phyloP scores from a whole-genome alignment of 2,113 vertebrate species.

The Cyanoderma ruficeps region DNA sequence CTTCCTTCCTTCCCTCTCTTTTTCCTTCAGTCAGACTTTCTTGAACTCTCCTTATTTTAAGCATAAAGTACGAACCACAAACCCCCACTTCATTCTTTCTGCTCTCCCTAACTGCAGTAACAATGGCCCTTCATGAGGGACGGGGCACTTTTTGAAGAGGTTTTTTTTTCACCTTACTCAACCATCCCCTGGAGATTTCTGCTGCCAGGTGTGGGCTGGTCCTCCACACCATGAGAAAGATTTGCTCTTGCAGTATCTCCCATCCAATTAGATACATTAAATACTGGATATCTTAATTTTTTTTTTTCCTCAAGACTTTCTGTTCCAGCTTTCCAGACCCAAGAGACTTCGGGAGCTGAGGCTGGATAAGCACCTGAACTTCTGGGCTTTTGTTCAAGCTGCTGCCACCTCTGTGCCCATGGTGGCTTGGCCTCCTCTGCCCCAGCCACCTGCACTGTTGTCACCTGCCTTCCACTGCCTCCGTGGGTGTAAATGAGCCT shows the following conservation, averaged over 20 bases:
- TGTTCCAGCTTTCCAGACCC: not conserved
- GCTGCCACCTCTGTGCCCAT: not conserved
- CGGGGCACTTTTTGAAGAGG: not conserved
- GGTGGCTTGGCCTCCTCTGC: not conserved
- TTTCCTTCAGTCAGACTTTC: slow-evolving; percentile 33
- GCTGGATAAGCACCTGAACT: not conserved
- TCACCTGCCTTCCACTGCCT: not conserved
- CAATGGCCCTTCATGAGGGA: not conserved
- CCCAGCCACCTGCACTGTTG: not conserved
- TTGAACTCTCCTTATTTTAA: slow-evolving; percentile 43
- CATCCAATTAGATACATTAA: not conserved
- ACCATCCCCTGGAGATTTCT: not conserved
- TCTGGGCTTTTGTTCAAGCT: not conserved
- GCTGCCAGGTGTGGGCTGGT: not conserved
- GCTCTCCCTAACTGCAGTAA: not conserved
- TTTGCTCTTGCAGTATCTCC: not conserved
- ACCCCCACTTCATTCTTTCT: slow-evolving; percentile 18
- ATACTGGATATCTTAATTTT: not conserved
- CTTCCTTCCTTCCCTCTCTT: slow-evolving; percentile 47
- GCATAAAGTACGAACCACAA: slow-evolving; percentile 26
- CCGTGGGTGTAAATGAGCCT: accelerated
- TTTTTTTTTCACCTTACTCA: not conserved
- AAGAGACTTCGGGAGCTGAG: not conserved
- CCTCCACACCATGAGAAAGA: not conserved
- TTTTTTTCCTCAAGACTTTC: not conserved